Evolutionary conservation across 2,888 invertebrate genomes (phyloP), one percentile per base, ranked within the genome.

Genomic region (Phaonia tiefii): DNA sequence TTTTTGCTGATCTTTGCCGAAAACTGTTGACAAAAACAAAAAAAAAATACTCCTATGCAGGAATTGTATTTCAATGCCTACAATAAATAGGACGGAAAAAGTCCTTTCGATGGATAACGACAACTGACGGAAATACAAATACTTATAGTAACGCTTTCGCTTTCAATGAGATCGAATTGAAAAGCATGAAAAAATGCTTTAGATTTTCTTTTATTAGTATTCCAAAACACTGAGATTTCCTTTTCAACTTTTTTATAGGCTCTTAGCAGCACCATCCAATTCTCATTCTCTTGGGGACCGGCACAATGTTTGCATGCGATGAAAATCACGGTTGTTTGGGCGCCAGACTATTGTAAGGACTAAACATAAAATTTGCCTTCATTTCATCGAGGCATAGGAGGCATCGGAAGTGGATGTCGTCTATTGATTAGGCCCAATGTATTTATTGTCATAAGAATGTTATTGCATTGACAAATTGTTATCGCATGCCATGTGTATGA

Each of bases 341-440:
- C 31, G 8, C 31, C 31, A 31, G 4, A 44, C 13, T 13, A 44
- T 44, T 44, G 44, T 44, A 13, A 2, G 39, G 1, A 17, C 60
- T 17, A 37, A 60, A 37, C 39, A 37, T 63, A 60, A 37, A 37
- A 39, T 60, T 26, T 20, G 31, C 26, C 58, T 60, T 60, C 60
- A 17, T 39, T 60, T 56, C 51, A 51, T 31, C 8, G 8, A 31
- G 31, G 31, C 31, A 5, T 58, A 15, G 22, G 1, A 60, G 63
- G 63, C 39, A 63, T 39, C 63, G 63, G 63, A 63, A 63, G 63
- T 63, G 17, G 63, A 63, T 63, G 39, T 39, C 39, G 39, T 39
- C 39, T 63, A 63, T 63, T 63, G 63, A 63, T 63, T 42, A 63
- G 63, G 22, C 42, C n/a, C 39, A 20, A 15, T 39, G 63, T 63